Conservation (phyloP, 2,888 invertebrate species). For the Leptura quadrifasciata region DNA sequence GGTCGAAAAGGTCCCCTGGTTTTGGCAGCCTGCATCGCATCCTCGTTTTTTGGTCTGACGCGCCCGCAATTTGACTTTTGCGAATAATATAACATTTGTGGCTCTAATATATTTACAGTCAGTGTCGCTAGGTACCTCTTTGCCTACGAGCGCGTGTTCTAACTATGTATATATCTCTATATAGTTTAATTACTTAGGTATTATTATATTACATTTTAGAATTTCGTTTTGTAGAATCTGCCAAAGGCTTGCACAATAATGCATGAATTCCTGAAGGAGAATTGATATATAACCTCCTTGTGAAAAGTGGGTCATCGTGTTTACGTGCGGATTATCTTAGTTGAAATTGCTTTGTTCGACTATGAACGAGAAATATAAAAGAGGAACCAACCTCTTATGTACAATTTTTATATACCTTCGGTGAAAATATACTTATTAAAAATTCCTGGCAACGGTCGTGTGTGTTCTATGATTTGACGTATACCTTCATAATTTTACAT, state of each 20-base stretch:
- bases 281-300: slow-evolving; percentile 47
- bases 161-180: slow-evolving; percentile 65
- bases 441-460: background rate
- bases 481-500: too few relatives aligned
- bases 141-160: slow-evolving; percentile 72
- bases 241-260: slow-evolving; percentile 54
- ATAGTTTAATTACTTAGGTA: slow-evolving; percentile 70
- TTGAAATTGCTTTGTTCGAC: slow-evolving; percentile 59
- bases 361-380: slow-evolving; percentile 67
- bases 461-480: background rate
- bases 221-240: slow-evolving; percentile 72
- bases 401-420: slow-evolving; percentile 48
- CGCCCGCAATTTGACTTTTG: slow-evolving; percentile 58
- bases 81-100: slow-evolving; percentile 61
- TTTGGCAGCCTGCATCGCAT: slow-evolving; percentile 27
- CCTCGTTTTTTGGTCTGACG: slow-evolving; percentile 52
- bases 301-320: slow-evolving; percentile 51
- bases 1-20: slow-evolving; percentile 30
- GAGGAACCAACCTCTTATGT: slow-evolving; percentile 68
- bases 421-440: background rate
- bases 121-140: slow-evolving; percentile 63
- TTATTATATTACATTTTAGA: slow-evolving; percentile 74
- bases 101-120: slow-evolving; percentile 69
- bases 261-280: slow-evolving; percentile 66
- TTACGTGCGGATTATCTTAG: slow-evolving; percentile 69